Evolutionary conservation across 2,113 vertebrate species (phyloP).

Genomic region (Perccottus glenii): DNA sequence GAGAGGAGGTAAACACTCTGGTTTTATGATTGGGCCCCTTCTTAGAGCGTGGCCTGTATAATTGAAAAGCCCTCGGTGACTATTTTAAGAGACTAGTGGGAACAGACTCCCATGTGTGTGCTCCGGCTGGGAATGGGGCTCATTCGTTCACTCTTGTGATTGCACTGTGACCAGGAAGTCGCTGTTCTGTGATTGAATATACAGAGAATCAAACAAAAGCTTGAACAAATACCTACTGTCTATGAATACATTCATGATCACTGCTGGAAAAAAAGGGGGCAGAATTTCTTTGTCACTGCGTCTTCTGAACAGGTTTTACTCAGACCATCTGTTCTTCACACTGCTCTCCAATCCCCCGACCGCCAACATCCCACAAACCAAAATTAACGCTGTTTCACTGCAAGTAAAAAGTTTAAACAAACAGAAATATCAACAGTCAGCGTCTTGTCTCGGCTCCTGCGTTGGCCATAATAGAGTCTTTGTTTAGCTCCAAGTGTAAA

Average conservation of each 20-base stretch:
- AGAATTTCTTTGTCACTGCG: slow-evolving; percentile 11
- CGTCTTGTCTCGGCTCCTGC: slow-evolving; percentile 61
- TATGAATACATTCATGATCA: neutral
- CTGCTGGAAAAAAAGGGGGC: neutral
- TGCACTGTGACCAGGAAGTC: slow-evolving; percentile 39
- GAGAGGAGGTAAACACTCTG: slow-evolving; percentile 75
- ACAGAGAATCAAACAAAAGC: slow-evolving; percentile 27
- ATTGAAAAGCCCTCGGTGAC: slow-evolving; percentile 78
- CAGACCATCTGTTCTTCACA: slow-evolving; percentile 68
- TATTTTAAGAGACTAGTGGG: slow-evolving; percentile 79
- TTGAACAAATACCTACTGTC: slow-evolving; percentile 29
- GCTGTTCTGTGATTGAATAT: slow-evolving; percentile 29
- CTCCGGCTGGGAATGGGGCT: slow-evolving; percentile 64
- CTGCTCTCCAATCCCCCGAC: slow-evolving; percentile 60
- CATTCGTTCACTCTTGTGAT: slow-evolving; percentile 42
- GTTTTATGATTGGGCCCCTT: slow-evolving; percentile 79
- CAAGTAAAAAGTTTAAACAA: slow-evolving; percentile 77
- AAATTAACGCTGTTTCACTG: slow-evolving; percentile 73
- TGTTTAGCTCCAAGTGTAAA: slow-evolving; percentile 68
- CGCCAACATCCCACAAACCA: slow-evolving; percentile 73
- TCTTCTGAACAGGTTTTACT: slow-evolving; percentile 67
- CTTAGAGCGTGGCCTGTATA: slow-evolving; percentile 71
- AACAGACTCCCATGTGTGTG: slow-evolving; percentile 67
- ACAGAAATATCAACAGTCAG: slow-evolving; percentile 79
- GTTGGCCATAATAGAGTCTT: slow-evolving; percentile 60